Evolutionary conservation across 2,888 invertebrate genomes (phyloP).

Genomic region (Epinotia bilunana): DNA sequence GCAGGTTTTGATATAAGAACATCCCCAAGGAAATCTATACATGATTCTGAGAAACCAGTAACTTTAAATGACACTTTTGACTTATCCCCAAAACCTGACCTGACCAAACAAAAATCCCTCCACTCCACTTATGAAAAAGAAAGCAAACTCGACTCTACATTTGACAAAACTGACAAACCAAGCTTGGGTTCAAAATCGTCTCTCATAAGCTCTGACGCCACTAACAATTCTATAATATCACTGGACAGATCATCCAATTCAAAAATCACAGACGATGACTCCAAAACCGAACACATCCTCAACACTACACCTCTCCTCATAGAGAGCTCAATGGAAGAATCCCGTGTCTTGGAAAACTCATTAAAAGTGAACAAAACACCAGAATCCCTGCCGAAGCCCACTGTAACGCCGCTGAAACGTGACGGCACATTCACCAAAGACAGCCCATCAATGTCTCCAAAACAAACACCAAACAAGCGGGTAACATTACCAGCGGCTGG

Average conservation of each 20-base stretch:
- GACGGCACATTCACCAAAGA: slow-evolving; percentile 79
- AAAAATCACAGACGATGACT: slow-evolving; percentile 72
- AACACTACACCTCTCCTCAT: slow-evolving; percentile 70
- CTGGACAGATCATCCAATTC: slow-evolving; percentile 63
- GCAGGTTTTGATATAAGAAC: slow-evolving; percentile 14
- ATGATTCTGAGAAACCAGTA: neutral
- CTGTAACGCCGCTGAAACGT: slow-evolving; percentile 63
- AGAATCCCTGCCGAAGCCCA: slow-evolving; percentile 23
- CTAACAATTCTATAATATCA: slow-evolving; percentile 50
- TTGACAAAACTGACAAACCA: slow-evolving; percentile 47
- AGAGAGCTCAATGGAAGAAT: slow-evolving; percentile 73
- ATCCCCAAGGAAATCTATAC: slow-evolving; percentile 25
- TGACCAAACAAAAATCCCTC: slow-evolving; percentile 45
- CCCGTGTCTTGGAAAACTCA: slow-evolving; percentile 45
- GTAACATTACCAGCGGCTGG: slow-evolving; percentile 68
- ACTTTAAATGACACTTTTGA: slow-evolving; percentile 38
- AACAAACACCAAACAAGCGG: slow-evolving; percentile 59
- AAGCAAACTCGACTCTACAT: slow-evolving; percentile 47
- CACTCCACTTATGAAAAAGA: slow-evolving; percentile 64
- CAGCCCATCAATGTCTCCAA: slow-evolving; percentile 48
- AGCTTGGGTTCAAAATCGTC: slow-evolving; percentile 58
- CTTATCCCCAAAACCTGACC: slow-evolving; percentile 42
- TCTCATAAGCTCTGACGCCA: slow-evolving; percentile 63
- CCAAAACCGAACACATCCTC: slow-evolving; percentile 63
- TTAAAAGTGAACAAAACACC: slow-evolving; percentile 33